phyloP scores from a whole-genome alignment of 1,140 invertebrate species.

The Zelostemma sp. region DNA sequence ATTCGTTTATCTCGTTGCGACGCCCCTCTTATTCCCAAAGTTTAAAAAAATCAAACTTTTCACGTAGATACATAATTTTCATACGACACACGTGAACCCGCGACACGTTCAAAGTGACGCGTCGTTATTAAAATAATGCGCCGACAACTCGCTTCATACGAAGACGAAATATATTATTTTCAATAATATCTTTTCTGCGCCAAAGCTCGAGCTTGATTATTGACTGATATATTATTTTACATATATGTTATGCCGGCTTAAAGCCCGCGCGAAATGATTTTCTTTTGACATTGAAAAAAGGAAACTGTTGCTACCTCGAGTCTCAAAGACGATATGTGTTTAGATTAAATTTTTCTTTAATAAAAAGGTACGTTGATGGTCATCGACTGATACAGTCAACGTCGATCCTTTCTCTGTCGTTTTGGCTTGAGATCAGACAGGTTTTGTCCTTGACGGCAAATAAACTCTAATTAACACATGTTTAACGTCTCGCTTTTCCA shows the following conservation, averaged over 20 bases:
- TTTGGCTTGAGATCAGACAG: conserved; percentile 30
- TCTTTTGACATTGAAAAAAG: conserved; percentile 3
- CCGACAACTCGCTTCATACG: conserved; percentile 22
- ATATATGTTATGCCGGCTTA: conserved; percentile 29
- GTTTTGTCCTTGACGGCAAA: conserved; percentile 32
- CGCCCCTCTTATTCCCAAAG: conserved; percentile 25
- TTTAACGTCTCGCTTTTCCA: no score
- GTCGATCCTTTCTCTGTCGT: conserved; percentile 24
- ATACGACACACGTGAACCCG: conserved; percentile 42
- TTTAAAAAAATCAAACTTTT: conserved; percentile 18
- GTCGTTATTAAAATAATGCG: conserved; percentile 37
- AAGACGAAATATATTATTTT: conserved; percentile 22
- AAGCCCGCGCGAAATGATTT: conserved; percentile 18
- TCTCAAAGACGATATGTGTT: conserved; percentile 48
- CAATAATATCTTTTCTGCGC: conserved; percentile 31
- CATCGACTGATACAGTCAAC: conserved; percentile 37
- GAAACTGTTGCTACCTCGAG: conserved; percentile 43
- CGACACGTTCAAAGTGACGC: conserved; percentile 42
- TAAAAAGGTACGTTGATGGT: conserved; percentile 31
- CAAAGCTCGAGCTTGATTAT: conserved; percentile 38
- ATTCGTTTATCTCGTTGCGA: conserved; percentile 20
- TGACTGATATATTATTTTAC: conserved; percentile 49
- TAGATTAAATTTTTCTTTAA: conserved; percentile 15
- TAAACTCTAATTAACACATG: no score
- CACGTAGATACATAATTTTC: conserved; percentile 25